Conservation (phyloP, 2,888 invertebrate species). For the Andrena haemorrhoa region DNA sequence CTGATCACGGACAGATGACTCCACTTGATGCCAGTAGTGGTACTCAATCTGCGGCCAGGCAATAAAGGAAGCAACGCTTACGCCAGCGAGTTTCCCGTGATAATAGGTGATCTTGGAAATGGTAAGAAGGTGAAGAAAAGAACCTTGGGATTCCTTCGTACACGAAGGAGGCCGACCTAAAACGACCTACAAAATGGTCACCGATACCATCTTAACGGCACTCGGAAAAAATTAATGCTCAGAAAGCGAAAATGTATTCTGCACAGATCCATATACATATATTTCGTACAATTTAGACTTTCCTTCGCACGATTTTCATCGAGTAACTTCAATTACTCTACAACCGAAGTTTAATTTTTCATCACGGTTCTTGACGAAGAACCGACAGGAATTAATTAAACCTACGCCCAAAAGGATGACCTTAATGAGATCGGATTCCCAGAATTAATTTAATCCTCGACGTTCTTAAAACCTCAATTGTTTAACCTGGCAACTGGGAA, state of each 20-base stretch:
- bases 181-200: slow-evolving; percentile 1
- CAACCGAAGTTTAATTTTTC: slow-evolving; percentile 44
- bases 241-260: no score
- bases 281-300: not conserved
- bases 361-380: not conserved
- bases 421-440: slow-evolving; percentile 41
- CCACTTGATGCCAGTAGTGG: slow-evolving; percentile 68
- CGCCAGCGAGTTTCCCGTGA: slow-evolving; percentile 65
- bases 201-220: not conserved
- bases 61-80: slow-evolving; percentile 69
- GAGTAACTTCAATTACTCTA: not conserved
- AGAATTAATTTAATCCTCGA: slow-evolving; percentile 23
- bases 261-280: not conserved
- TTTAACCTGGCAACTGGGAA: slow-evolving; percentile 3
- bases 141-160: not conserved
- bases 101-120: slow-evolving; percentile 60
- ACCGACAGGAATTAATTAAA: slow-evolving; percentile 47
- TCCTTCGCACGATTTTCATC: not conserved
- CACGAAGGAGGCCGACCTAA: not conserved
- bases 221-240: no score
- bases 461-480: slow-evolving; percentile 12
- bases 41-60: slow-evolving; percentile 68
- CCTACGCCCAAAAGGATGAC: slow-evolving; percentile 31
- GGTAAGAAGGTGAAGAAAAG: slow-evolving; percentile 41
- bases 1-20: slow-evolving; percentile 60